phyloP scores from a whole-genome alignment of 1,140 invertebrate species.

The Drosophila albomicans region DNA sequence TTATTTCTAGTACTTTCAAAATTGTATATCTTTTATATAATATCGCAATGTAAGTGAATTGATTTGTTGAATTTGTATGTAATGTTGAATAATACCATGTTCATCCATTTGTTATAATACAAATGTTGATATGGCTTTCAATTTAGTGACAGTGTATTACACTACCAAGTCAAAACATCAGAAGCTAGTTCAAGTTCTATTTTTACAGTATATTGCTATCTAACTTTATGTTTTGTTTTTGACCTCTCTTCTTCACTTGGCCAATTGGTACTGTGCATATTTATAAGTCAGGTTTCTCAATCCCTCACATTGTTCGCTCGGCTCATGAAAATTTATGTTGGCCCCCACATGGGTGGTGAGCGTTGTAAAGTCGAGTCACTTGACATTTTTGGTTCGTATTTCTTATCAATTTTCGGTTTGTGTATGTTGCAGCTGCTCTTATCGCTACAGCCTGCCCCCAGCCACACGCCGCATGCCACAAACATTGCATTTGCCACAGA shows the following conservation, averaged over 20 bases:
- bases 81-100: too few species aligned
- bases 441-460: conserved; percentile 26
- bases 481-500: conserved; percentile 25
- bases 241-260: not conserved
- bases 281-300: conserved; percentile 32
- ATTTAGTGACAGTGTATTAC: too few species aligned
- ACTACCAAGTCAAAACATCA: too few species aligned
- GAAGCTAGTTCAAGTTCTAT: not conserved
- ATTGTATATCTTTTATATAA: too few species aligned
- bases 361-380: not conserved
- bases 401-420: conserved; percentile 52
- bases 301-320: not conserved
- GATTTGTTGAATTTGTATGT: too few species aligned
- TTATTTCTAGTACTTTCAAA: too few species aligned
- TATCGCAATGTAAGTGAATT: too few species aligned
- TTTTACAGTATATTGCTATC: not conserved
- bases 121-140: too few species aligned
- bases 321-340: conserved; percentile 35
- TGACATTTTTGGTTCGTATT: conserved; percentile 42
- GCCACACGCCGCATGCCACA: conserved; percentile 25
- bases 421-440: conserved; percentile 41
- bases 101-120: too few species aligned
- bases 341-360: not conserved
- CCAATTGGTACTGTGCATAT: conserved; percentile 23
- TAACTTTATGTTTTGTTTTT: not conserved